Evolutionary conservation across 2,797 vertebrate species (phyloP).

Genomic region (Eulemur albifrons): DNA sequence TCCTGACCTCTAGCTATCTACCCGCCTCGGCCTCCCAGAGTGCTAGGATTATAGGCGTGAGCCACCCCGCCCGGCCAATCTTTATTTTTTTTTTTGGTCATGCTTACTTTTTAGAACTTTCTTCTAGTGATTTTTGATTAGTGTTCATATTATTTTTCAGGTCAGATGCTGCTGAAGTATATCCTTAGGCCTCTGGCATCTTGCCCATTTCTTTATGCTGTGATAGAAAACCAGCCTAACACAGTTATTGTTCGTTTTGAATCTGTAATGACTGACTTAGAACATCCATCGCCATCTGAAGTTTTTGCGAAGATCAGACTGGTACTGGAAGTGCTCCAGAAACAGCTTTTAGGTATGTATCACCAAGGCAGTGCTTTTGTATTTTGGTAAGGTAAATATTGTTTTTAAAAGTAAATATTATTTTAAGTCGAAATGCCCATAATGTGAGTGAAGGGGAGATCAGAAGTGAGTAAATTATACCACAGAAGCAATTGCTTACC

Average conservation of each 20-base stretch:
- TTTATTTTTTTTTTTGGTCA: not conserved
- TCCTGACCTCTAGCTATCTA: too few species aligned
- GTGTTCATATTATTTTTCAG: slow-evolving; percentile 79
- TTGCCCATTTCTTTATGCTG: slow-evolving; percentile 86
- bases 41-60: too few species aligned
- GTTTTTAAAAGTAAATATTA: not conserved
- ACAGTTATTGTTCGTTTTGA: slow-evolving; percentile 86
- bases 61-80: too few species aligned
- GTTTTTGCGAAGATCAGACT: slow-evolving; percentile 91
- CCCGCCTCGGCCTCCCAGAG: too few species aligned
- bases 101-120: not conserved
- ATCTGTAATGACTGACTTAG: slow-evolving; percentile 78
- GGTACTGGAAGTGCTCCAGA: slow-evolving; percentile 90
- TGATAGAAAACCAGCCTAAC: slow-evolving; percentile 84
- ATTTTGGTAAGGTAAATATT: not conserved
- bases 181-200: slow-evolving; percentile 91
- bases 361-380: not conserved
- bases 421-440: not conserved
- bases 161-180: slow-evolving; percentile 92
- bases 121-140: slow-evolving; percentile 30
- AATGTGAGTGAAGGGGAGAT: not conserved
- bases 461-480: not conserved
- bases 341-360: slow-evolving; percentile 89
- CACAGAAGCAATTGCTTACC: not conserved
- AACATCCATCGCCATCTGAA: slow-evolving; percentile 88